phyloP scores from a whole-genome alignment of 2,113 vertebrate genomes.

The Astatotilapia flaviijosephi region DNA sequence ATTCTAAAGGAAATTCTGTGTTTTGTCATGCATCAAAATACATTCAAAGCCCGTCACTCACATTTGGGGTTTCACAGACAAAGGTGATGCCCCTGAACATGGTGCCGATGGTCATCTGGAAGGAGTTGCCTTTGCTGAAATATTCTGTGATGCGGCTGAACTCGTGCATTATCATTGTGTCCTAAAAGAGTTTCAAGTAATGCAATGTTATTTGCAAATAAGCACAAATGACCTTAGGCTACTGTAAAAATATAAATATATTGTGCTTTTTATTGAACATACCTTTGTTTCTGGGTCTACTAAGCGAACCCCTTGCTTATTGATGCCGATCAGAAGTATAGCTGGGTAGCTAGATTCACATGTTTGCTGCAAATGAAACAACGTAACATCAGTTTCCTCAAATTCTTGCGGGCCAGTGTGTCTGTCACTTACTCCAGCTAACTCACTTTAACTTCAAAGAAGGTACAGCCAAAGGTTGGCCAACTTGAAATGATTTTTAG shows the following conservation, averaged over 20 bases:
- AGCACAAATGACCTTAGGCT: neutral
- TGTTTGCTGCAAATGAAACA: conserved; percentile 78
- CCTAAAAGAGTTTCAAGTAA: conserved; percentile 65
- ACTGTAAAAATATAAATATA: neutral
- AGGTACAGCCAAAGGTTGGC: conserved; percentile 90
- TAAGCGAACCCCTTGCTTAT: conserved; percentile 84
- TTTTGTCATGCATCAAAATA: neutral
- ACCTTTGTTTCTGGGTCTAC: conserved; percentile 88
- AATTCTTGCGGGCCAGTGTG: neutral
- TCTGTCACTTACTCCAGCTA: neutral
- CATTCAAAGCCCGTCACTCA: conserved; percentile 57
- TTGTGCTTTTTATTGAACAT: neutral
- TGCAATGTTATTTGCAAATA: neutral
- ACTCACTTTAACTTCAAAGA: conserved; percentile 91
- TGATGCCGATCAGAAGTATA: conserved; percentile 80
- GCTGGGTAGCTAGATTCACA: conserved; percentile 81
- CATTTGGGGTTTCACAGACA: conserved; percentile 85
- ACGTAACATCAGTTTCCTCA: neutral
- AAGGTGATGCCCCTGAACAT: conserved; percentile 74
- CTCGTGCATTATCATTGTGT: conserved; percentile 75
- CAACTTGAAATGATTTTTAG: conserved; percentile 78
- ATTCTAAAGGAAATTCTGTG: neutral
- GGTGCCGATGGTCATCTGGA: conserved; percentile 84
- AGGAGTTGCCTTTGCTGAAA: conserved; percentile 79
- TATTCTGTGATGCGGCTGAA: conserved; percentile 87